Evolutionary conservation across 2,113 vertebrate species (phyloP).

Genomic region (Stigmatopora nigra): DNA sequence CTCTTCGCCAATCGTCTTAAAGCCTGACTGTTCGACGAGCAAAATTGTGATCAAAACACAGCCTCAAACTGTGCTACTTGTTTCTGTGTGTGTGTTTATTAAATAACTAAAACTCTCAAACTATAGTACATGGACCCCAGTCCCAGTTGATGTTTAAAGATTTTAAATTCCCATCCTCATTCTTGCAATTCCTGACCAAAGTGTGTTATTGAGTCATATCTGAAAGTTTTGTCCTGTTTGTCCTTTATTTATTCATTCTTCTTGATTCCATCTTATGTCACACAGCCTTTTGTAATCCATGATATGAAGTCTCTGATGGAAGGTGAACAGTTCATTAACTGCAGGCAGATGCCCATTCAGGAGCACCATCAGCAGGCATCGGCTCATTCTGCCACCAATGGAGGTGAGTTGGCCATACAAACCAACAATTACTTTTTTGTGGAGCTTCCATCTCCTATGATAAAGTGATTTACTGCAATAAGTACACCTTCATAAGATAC

Average conservation of each 20-base stretch:
- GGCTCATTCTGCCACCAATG: constrained; percentile 35
- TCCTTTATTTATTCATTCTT: neutral
- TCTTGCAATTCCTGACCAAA: no score
- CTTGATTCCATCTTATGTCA: neutral
- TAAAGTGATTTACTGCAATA: neutral
- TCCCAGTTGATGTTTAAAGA: no score
- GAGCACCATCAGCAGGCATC: constrained; percentile 65
- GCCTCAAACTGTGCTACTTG: no score
- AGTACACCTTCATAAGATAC: neutral
- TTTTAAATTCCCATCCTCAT: no score
- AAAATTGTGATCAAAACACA: no score
- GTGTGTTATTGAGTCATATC: neutral
- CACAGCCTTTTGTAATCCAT: constrained; percentile 93
- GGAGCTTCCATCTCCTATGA: neutral
- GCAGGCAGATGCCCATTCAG: constrained; percentile 73
- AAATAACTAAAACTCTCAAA: no score
- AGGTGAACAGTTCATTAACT: constrained; percentile 92
- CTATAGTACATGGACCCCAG: no score
- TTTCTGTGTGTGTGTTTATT: no score
- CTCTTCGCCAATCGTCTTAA: no score
- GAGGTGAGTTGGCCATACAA: constrained; percentile 47
- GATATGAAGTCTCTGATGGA: constrained; percentile 96
- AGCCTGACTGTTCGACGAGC: no score
- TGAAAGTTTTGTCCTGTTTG: neutral
- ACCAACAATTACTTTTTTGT: neutral